Percentiles rank a stretch among this genome's conserved stretches.
Conservation (phyloP, 2,888 invertebrate species). For the Hyppa rectilinea region DNA sequence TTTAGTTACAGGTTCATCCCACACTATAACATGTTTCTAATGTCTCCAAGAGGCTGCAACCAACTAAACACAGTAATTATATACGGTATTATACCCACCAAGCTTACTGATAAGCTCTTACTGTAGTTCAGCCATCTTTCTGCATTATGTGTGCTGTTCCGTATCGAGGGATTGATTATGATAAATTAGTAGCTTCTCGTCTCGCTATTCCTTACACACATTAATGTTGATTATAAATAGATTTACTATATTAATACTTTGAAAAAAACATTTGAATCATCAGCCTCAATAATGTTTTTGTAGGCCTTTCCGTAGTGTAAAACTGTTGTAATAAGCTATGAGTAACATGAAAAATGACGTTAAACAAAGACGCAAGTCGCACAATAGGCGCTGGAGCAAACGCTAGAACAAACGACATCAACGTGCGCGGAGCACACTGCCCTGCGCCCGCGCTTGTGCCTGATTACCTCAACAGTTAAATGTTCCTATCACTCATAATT, state of each 20-base stretch:
- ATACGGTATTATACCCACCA: conserved; percentile 36
- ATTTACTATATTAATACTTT: conserved; percentile 9
- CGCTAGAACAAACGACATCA: conserved; percentile 87
- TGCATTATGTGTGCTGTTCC: conserved; percentile 22
- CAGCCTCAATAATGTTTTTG: neutral
- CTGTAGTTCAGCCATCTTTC: conserved; percentile 23
- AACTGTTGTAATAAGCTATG: conserved; percentile 2
- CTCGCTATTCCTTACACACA: conserved; percentile 5
- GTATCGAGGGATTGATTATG: conserved; percentile 11
- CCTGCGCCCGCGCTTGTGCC: conserved; percentile 68
- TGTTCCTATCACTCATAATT: conserved; percentile 61
- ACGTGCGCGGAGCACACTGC: conserved; percentile 76
- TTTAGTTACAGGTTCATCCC: conserved; percentile 50
- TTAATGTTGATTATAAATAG: neutral
- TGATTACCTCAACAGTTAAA: conserved; percentile 66
- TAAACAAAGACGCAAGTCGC: conserved; percentile 27
- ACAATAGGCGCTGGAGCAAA: conserved; percentile 59
- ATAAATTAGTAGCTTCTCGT: neutral
- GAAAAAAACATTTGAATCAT: neutral
- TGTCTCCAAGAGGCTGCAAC: conserved; percentile 31
- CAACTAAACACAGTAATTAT: conserved; percentile 47
- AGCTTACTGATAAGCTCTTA: conserved; percentile 37
- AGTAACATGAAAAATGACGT: conserved; percentile 34
- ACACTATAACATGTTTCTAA: conserved; percentile 39
- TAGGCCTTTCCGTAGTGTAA: neutral